Conservation (phyloP, 2,888 invertebrate genomes). For the Biston stratarius region DNA sequence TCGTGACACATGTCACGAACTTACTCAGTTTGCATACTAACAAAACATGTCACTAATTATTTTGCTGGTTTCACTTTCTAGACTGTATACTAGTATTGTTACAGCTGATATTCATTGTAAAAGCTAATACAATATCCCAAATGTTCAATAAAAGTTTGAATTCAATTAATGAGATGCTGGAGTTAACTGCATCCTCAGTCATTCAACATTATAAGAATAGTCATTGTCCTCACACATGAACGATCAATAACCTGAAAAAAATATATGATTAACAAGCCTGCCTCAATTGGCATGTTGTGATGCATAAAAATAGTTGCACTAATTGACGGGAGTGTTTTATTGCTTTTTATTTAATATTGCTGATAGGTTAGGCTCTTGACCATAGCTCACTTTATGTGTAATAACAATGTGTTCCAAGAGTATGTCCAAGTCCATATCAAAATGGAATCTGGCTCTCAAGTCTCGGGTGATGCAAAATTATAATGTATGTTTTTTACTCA, state of each 20-base stretch:
- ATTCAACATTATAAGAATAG: constrained; percentile 5
- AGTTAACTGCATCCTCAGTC: not conserved
- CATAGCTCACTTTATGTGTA: not conserved
- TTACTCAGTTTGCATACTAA: too few species aligned
- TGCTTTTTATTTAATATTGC: not conserved
- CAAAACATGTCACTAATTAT: too few species aligned
- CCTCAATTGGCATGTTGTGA: constrained; percentile 16
- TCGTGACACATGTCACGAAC: too few species aligned
- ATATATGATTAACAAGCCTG: constrained; percentile 6
- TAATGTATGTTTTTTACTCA: too few species aligned
- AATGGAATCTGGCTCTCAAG: too few species aligned
- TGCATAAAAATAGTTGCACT: constrained; percentile 11
- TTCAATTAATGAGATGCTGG: not conserved
- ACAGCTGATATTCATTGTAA: too few species aligned
- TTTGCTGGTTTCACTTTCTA: too few species aligned
- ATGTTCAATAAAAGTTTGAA: not conserved
- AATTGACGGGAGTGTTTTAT: not conserved
- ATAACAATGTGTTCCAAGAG: not conserved
- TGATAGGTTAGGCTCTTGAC: not conserved
- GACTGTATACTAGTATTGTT: too few species aligned
- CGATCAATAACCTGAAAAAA: constrained; percentile 9
- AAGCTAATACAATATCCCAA: not conserved
- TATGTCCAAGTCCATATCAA: too few species aligned
- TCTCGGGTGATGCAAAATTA: too few species aligned
- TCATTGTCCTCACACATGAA: constrained; percentile 8